Evolutionary conservation across 2,113 vertebrate genomes (phyloP).

Genomic region (Archilochus colubris): DNA sequence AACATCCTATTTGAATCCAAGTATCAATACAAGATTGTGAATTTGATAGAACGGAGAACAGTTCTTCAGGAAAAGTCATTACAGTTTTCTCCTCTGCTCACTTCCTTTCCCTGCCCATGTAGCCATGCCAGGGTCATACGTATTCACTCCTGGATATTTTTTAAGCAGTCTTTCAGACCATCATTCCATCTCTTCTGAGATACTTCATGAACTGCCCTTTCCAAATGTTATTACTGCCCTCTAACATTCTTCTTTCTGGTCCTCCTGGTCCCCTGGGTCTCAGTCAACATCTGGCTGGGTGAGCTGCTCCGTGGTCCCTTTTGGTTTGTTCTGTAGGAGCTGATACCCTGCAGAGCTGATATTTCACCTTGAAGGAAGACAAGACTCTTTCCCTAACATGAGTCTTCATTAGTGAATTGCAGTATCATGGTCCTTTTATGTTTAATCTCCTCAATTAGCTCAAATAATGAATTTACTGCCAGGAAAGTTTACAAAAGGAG

Average conservation of each 20-base stretch:
- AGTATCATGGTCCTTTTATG: not conserved
- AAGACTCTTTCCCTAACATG: not conserved
- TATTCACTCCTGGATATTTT: not conserved
- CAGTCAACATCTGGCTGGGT: not conserved
- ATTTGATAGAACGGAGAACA: not conserved
- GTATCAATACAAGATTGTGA: not conserved
- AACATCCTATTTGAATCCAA: not conserved
- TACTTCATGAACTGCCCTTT: not conserved
- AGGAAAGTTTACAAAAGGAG: slow-evolving; percentile 29
- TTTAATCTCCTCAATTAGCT: slow-evolving; percentile 28
- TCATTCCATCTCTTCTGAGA: not conserved
- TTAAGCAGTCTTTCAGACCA: not conserved
- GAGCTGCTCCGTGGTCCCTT: not conserved
- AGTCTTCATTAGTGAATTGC: not conserved
- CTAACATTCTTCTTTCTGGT: not conserved
- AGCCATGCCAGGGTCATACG: not conserved
- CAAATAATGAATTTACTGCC: slow-evolving; percentile 42
- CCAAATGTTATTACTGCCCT: not conserved
- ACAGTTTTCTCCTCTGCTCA: not conserved
- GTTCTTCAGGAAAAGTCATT: not conserved
- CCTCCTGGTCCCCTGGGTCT: not conserved
- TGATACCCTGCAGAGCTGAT: not conserved
- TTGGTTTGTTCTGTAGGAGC: not conserved
- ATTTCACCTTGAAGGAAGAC: not conserved
- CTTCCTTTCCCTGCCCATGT: not conserved